These are phyloP conservation scores for Chydorus sphaericus DNA, from an alignment of 2,888 invertebrate genomes.

Conservation along the genomic window DNA sequence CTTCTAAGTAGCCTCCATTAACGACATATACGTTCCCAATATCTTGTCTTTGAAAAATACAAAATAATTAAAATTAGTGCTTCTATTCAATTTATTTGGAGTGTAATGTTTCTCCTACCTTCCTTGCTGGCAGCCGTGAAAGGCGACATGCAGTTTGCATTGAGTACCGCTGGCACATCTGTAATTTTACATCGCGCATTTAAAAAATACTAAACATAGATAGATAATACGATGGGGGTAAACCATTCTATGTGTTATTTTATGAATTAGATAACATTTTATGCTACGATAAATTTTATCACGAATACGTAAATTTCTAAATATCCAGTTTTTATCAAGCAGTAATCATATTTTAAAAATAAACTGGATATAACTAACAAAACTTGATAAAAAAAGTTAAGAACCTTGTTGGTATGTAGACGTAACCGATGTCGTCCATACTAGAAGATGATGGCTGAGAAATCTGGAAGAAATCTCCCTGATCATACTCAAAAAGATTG, in stretches of 20 bases:
- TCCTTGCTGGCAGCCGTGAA: slow-evolving; percentile 21
- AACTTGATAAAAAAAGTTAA: no score
- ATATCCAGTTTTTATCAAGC: no score
- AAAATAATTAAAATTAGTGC: not conserved
- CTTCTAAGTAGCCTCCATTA: slow-evolving; percentile 19
- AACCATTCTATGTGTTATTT: no score
- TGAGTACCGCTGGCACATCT: slow-evolving; percentile 17
- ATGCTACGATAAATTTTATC: no score
- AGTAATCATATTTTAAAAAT: no score
- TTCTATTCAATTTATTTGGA: not conserved
- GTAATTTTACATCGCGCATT: no score
- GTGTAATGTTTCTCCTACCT: slow-evolving; percentile 15
- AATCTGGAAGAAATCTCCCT: slow-evolving; percentile 19
- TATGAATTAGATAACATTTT: no score
- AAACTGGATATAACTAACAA: no score
- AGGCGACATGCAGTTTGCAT: slow-evolving; percentile 20
- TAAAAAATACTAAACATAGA: no score
- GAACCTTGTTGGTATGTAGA: slow-evolving; percentile 21
- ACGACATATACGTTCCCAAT: not conserved
- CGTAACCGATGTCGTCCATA: slow-evolving; percentile 20
- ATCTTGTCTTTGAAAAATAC: not conserved
- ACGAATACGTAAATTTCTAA: no score
- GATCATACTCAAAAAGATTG: slow-evolving; percentile 18
- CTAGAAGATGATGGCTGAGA: slow-evolving; percentile 15
- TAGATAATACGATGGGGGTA: no score